Conservation (phyloP, 2,113 vertebrate genomes). For the Ancistrus triradiatus region DNA sequence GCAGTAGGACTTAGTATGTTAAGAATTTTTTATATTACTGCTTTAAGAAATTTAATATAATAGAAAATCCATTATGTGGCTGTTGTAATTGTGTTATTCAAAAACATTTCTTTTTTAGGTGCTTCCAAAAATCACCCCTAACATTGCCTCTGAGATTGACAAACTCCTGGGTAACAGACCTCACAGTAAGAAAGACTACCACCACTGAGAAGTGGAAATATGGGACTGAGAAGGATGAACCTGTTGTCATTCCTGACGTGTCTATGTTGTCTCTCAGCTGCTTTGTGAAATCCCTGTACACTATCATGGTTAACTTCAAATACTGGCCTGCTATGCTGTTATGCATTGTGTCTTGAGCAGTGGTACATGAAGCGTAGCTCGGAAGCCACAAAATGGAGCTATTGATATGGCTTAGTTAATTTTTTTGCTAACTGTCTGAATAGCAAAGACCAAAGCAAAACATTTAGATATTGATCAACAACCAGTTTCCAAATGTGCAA, state of each 20-base stretch:
- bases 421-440: too few species aligned
- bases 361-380: too few species aligned
- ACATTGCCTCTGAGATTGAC: slow-evolving; percentile 87
- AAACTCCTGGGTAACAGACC: slow-evolving; percentile 91
- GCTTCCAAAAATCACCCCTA: slow-evolving; percentile 94
- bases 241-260: slow-evolving; percentile 14
- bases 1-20: too few species aligned
- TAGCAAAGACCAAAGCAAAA: too few species aligned
- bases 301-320: not conserved
- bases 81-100: too few species aligned
- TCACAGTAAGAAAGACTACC: slow-evolving; percentile 90
- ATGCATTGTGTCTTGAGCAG: not conserved
- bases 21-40: too few species aligned
- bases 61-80: too few species aligned
- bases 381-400: too few species aligned
- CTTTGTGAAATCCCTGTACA: slow-evolving; percentile 25
- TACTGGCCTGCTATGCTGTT: slow-evolving; percentile 2
- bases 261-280: slow-evolving; percentile 24
- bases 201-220: slow-evolving; percentile 52
- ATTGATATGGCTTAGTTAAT: too few species aligned
- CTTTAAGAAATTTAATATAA: too few species aligned
- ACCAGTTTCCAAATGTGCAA: too few species aligned
- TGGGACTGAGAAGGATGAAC: slow-evolving; percentile 17
- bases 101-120: slow-evolving; percentile 66
- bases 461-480: too few species aligned